Conservation (phyloP, 2,797 vertebrate species). For the Chelonia mydas region DNA sequence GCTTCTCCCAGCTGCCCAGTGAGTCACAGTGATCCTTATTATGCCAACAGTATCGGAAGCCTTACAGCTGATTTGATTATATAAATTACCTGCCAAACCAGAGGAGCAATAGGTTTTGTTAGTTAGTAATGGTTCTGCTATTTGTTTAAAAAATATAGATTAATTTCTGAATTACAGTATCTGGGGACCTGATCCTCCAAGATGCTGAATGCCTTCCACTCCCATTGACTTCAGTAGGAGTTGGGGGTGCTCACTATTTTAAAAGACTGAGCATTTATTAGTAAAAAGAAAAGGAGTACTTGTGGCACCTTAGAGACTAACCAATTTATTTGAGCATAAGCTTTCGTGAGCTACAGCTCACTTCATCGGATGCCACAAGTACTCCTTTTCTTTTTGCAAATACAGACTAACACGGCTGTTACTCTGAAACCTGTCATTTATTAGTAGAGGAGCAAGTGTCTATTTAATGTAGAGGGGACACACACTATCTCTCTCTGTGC, state of each 20-base stretch:
- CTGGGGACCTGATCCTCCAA: background rate
- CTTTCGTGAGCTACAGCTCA: no score
- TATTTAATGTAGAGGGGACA: background rate
- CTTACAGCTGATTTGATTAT: background rate
- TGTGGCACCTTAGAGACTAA: no score
- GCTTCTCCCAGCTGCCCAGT: slow-evolving; percentile 40
- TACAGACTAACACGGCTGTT: no score
- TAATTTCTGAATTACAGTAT: background rate
- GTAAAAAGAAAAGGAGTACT: no score
- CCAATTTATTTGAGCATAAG: no score
- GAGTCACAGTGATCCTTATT: slow-evolving; percentile 20
- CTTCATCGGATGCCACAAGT: no score
- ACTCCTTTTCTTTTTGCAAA: no score
- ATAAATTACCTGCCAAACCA: background rate
- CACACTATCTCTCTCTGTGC: background rate
- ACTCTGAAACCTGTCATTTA: no score
- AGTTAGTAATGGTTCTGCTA: background rate
- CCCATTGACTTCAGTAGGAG: background rate
- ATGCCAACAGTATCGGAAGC: slow-evolving; percentile 32
- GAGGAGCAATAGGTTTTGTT: background rate
- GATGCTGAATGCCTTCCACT: background rate
- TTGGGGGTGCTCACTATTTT: background rate
- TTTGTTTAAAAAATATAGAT: background rate
- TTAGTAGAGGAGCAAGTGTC: background rate
- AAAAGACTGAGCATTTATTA: background rate